Percentiles rank a stretch among this genome's conserved stretches.
Conservation (phyloP, 2,113 vertebrate species). For the Hypomesus transpacificus region DNA sequence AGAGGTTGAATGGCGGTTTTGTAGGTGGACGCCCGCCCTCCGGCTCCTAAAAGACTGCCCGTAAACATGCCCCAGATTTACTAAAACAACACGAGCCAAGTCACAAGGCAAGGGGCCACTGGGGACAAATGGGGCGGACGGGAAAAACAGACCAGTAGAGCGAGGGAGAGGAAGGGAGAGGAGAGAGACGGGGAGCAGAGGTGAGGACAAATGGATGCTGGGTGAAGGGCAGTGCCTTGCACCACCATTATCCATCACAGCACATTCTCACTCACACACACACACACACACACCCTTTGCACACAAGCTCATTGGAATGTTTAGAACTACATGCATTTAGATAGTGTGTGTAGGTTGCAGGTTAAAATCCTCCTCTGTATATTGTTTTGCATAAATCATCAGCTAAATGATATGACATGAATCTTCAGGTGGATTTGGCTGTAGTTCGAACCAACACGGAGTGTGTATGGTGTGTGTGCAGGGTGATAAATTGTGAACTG, state of each 20-base stretch:
- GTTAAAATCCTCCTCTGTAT: too few relatives aligned
- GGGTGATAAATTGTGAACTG: too few relatives aligned
- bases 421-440: too few relatives aligned
- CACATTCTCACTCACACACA: too few relatives aligned
- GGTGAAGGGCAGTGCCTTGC: neutral
- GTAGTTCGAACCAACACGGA: too few relatives aligned
- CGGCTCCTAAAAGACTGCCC: constrained; percentile 41
- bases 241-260: neutral
- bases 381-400: too few relatives aligned
- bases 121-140: constrained; percentile 46
- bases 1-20: constrained; percentile 45
- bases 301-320: too few relatives aligned
- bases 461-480: too few relatives aligned
- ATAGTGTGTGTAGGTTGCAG: too few relatives aligned
- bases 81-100: constrained; percentile 53
- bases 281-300: neutral
- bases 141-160: constrained; percentile 21
- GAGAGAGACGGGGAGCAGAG: neutral
- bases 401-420: too few relatives aligned
- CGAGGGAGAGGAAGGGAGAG: constrained; percentile 15
- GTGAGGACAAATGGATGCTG: too few relatives aligned
- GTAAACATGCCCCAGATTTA: constrained; percentile 63
- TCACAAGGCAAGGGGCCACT: constrained; percentile 54
- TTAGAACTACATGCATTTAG: too few relatives aligned
- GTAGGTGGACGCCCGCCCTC: constrained; percentile 37